These are phyloP conservation scores for Drosophila subpulchrella DNA, from an alignment of 1,140 invertebrate species.

Conservation along the genomic window DNA sequence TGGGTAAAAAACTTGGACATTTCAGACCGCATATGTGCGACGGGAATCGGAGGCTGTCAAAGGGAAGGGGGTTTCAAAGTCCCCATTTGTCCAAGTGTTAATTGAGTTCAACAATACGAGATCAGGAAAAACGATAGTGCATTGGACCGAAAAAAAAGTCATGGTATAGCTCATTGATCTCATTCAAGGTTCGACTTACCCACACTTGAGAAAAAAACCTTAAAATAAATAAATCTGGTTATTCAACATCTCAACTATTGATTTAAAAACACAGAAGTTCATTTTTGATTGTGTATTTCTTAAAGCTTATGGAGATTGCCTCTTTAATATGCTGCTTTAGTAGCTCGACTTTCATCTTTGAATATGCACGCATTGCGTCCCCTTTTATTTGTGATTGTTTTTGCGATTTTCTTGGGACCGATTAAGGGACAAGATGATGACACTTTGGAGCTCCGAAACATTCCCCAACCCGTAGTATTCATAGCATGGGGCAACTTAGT, in stretches of 20 bases:
- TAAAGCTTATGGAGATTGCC: not conserved
- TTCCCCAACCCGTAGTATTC: not conserved
- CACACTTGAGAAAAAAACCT: not conserved
- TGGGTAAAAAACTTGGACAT: no score
- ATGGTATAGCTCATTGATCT: not conserved
- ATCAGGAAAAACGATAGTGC: not conserved
- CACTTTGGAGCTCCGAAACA: not conserved
- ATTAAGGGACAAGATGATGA: not conserved
- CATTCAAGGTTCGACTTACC: not conserved
- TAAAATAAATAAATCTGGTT: not conserved
- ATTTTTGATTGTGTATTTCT: not conserved
- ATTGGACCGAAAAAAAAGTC: not conserved
- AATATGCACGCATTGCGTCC: not conserved
- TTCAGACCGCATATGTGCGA: not conserved
- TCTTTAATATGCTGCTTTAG: not conserved
- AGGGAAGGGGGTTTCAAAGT: not conserved
- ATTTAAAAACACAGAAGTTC: not conserved
- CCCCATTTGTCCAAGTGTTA: not conserved
- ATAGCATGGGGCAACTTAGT: not conserved
- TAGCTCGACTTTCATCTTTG: not conserved
- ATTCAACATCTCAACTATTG: no score
- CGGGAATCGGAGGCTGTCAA: not conserved
- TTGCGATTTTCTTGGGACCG: not conserved
- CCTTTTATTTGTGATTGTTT: not conserved
- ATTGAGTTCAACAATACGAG: constrained; percentile 1